These are phyloP conservation scores for Esox niger DNA, from an alignment of 2,113 vertebrate species.

Conservation along the genomic window DNA sequence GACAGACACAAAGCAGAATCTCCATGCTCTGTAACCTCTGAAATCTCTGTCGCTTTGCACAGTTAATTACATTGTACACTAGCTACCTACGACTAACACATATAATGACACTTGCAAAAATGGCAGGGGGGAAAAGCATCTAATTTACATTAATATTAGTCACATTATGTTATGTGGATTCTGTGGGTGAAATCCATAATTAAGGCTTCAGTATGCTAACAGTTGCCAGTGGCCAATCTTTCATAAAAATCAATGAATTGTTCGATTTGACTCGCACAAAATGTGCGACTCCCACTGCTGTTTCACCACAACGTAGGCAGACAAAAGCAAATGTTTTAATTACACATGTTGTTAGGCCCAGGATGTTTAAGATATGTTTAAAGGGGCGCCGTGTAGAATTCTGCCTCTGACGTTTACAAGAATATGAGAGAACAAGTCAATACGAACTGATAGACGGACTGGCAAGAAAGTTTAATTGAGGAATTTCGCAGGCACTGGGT, in stretches of 20 bases:
- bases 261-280: constrained; percentile 97
- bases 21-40: constrained; percentile 33
- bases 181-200: constrained; percentile 94
- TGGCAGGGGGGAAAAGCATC: constrained; percentile 65
- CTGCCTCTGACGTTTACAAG: too few species aligned
- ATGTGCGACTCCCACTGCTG: constrained; percentile 78
- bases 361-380: background rate
- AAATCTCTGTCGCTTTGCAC: constrained; percentile 25
- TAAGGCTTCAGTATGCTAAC: constrained; percentile 96
- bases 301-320: constrained; percentile 80
- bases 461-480: too few species aligned
- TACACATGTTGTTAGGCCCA: constrained; percentile 40
- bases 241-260: constrained; percentile 89
- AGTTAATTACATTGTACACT: constrained; percentile 86
- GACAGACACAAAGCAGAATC: background rate
- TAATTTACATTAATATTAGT: constrained; percentile 94
- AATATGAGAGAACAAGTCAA: too few species aligned
- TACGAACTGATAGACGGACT: too few species aligned
- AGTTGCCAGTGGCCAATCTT: constrained; percentile 85
- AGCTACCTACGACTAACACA: constrained; percentile 89
- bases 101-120: constrained; percentile 89
- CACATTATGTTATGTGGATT: constrained; percentile 92
- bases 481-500: too few species aligned
- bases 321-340: constrained; percentile 85
- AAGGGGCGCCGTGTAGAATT: too few species aligned